These are phyloP conservation scores for Panthera leo DNA, from an alignment of 2,113 vertebrate species.

Conservation along the genomic window DNA sequence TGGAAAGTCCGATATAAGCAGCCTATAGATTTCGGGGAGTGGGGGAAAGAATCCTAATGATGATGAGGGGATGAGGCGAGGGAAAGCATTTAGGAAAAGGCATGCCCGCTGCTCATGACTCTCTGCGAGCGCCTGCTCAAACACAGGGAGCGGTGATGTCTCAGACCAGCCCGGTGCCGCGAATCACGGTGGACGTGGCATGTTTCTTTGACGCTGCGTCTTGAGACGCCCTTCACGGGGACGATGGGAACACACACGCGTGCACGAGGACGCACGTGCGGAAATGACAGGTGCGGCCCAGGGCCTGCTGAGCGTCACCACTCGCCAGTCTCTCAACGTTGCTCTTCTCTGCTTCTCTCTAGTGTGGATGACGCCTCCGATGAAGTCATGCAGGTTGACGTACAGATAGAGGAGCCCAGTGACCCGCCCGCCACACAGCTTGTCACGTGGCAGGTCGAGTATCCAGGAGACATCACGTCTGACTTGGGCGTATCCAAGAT, in stretches of 20 bases:
- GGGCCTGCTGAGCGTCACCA: rapidly evolving
- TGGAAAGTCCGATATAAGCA: not conserved
- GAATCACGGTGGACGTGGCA: not conserved
- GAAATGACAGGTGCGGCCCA: not conserved
- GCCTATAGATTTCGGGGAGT: not conserved
- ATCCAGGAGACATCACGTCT: conserved; percentile 83
- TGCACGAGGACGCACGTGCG: rapidly evolving
- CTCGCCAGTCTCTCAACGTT: rapidly evolving
- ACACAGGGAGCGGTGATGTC: rapidly evolving
- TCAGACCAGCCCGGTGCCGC: rapidly evolving
- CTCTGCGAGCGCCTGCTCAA: not conserved
- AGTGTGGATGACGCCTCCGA: conserved; percentile 80
- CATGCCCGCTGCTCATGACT: rapidly evolving
- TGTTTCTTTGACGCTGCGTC: rapidly evolving
- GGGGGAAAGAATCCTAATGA: not conserved
- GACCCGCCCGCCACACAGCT: conserved; percentile 89
- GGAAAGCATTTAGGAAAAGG: not conserved
- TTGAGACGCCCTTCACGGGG: not conserved
- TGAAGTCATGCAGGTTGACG: conserved; percentile 95
- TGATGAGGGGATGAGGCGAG: rapidly evolving
- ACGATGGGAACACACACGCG: rapidly evolving
- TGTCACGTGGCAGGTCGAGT: conserved; percentile 94
- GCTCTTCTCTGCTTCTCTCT: conserved; percentile 21
- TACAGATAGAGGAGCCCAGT: conserved; percentile 89
- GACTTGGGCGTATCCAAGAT: conserved; percentile 92